Conservation (phyloP, 2,888 invertebrate genomes). For the Halictus ligatus region DNA sequence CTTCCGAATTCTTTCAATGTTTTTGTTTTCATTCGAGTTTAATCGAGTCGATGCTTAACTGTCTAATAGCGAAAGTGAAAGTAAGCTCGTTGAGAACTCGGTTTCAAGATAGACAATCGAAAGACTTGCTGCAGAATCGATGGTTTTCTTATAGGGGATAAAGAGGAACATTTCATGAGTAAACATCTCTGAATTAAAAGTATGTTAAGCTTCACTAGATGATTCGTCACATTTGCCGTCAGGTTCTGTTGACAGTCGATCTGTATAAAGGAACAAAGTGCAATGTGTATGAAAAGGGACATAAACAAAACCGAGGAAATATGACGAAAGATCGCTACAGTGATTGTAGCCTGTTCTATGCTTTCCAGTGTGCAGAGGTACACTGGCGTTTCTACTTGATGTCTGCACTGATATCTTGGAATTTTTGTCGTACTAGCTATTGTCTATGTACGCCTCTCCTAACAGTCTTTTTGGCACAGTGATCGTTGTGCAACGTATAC, state of each 20-base stretch:
- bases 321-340: constrained; percentile 70
- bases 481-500: constrained; percentile 73
- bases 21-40: no score
- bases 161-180: background rate
- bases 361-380: constrained; percentile 80
- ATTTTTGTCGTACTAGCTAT: constrained; percentile 82
- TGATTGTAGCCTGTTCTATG: constrained; percentile 79
- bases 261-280: background rate
- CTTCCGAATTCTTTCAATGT: background rate
- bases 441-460: constrained; percentile 79
- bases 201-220: background rate
- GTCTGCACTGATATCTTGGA: constrained; percentile 79
- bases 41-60: no score
- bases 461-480: constrained; percentile 71
- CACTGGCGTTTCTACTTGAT: constrained; percentile 79
- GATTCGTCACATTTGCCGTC: constrained; percentile 52
- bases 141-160: no score
- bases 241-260: constrained; percentile 32
- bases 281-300: constrained; percentile 22
- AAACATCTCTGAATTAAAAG: background rate
- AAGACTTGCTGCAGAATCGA: no score
- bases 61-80: no score
- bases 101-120: no score
- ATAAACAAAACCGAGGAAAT: constrained; percentile 42
- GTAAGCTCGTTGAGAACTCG: no score